These are phyloP conservation scores for Xenops minutus DNA, from an alignment of 2,797 vertebrate species.

Conservation along the genomic window DNA sequence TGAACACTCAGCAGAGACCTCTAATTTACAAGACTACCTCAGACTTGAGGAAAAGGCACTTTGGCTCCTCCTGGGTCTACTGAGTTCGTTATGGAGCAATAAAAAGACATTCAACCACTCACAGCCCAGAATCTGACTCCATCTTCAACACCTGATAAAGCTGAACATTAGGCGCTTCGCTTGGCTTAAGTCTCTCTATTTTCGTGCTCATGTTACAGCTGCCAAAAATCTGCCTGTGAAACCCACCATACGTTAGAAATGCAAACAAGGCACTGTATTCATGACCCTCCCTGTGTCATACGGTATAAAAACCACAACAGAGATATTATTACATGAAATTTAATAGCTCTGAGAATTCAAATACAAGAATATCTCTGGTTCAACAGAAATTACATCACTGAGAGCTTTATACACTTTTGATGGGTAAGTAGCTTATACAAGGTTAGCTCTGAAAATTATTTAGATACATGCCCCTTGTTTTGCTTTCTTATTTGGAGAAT, in stretches of 20 bases:
- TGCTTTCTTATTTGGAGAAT: neutral
- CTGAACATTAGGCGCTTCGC: neutral
- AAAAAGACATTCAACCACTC: slow-evolving; percentile 23
- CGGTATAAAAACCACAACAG: neutral
- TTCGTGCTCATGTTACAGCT: neutral
- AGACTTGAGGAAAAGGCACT: slow-evolving; percentile 4
- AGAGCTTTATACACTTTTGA: neutral
- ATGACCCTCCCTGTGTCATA: neutral
- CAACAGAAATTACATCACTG: neutral
- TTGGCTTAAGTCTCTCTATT: slow-evolving; percentile 34
- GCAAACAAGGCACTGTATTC: neutral
- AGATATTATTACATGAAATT: neutral
- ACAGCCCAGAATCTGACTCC: slow-evolving; percentile 26
- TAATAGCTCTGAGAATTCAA: neutral
- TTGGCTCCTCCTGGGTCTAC: slow-evolving; percentile 28
- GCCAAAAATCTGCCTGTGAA: neutral
- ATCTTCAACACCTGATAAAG: slow-evolving; percentile 35
- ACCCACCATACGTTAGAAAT: neutral
- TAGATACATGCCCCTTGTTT: neutral
- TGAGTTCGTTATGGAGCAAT: slow-evolving; percentile 23
- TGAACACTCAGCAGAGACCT: neutral
- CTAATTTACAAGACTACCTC: slow-evolving; percentile 21
- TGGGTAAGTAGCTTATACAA: neutral
- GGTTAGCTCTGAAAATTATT: neutral
- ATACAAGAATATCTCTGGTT: neutral